A percentile compares a stretch with the other conserved stretches of the same genome.
Conservation (phyloP, 2,797 vertebrate species). For the Pyrocephalus nanus region DNA sequence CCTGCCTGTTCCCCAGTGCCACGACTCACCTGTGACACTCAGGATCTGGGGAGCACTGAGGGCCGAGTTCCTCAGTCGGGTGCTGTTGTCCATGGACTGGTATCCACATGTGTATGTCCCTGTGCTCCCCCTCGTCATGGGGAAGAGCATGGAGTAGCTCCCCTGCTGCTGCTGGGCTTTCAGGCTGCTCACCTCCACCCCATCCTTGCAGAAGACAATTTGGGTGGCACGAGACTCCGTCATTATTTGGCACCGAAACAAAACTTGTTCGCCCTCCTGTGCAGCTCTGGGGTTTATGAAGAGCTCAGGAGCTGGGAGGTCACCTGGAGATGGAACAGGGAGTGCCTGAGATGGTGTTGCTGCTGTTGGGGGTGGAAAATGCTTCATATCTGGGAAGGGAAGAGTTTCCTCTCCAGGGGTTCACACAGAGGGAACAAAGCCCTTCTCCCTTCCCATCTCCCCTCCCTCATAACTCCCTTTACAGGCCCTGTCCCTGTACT, state of each 20-base stretch:
- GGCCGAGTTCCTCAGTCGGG: neutral
- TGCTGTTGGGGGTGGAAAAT: neutral
- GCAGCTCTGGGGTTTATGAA: neutral
- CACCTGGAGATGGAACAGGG: neutral
- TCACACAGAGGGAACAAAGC: neutral
- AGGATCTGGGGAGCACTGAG: neutral
- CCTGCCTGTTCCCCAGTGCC: neutral
- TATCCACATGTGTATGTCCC: neutral
- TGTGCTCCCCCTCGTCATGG: fast-evolving
- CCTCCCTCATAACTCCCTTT: neutral
- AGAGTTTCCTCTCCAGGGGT: too few relatives aligned
- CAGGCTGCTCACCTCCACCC: too few relatives aligned
- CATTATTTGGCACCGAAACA: neutral
- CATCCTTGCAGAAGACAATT: neutral
- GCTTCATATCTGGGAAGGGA: neutral
- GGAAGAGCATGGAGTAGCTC: neutral
- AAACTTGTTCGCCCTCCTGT: neutral
- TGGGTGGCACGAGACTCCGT: neutral
- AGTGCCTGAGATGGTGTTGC: neutral
- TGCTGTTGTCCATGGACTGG: neutral
- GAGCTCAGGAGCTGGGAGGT: neutral
- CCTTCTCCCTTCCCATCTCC: neutral
- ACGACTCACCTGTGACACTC: neutral
- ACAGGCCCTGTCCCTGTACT: neutral
- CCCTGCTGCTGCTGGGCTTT: neutral